phyloP scores from a whole-genome alignment of 2,888 invertebrate genomes.

The Apantesis nais region DNA sequence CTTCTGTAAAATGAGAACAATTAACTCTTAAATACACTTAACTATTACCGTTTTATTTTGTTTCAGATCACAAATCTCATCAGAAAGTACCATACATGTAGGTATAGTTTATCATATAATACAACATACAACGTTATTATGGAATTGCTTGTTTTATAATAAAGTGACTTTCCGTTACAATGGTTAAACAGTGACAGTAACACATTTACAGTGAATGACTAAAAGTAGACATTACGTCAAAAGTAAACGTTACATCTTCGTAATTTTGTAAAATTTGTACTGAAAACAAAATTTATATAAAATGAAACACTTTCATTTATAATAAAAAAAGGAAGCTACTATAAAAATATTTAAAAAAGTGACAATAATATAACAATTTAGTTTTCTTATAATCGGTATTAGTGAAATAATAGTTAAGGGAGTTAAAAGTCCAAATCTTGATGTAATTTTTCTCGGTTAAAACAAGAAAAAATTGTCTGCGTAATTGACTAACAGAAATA shows the following conservation, averaged over 20 bases:
- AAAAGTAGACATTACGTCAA: too few relatives aligned
- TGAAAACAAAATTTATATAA: not conserved
- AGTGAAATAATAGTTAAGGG: not conserved
- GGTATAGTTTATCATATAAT: not conserved
- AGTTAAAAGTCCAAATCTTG: not conserved
- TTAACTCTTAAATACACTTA: too few relatives aligned
- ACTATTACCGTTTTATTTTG: not conserved
- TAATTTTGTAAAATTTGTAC: not conserved
- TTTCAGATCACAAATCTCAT: not conserved
- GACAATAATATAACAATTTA: not conserved
- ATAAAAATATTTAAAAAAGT: not conserved
- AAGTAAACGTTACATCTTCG: not conserved
- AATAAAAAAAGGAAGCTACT: not conserved
- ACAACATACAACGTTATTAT: not conserved
- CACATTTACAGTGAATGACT: not conserved
- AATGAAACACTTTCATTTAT: not conserved
- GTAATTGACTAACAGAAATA: constrained; percentile 49
- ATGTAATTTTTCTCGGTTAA: not conserved
- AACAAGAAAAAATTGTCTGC: constrained; percentile 2
- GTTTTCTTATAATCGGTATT: not conserved
- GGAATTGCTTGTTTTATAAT: not conserved
- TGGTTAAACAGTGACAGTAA: not conserved
- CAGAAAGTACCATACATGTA: not conserved
- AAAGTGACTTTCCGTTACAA: not conserved
- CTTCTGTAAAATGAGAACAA: too few relatives aligned